A percentile compares a stretch with the other conserved stretches of the same genome.
phyloP scores from a whole-genome alignment of 2,797 vertebrate genomes.

The Poeciliopsis turneri region DNA sequence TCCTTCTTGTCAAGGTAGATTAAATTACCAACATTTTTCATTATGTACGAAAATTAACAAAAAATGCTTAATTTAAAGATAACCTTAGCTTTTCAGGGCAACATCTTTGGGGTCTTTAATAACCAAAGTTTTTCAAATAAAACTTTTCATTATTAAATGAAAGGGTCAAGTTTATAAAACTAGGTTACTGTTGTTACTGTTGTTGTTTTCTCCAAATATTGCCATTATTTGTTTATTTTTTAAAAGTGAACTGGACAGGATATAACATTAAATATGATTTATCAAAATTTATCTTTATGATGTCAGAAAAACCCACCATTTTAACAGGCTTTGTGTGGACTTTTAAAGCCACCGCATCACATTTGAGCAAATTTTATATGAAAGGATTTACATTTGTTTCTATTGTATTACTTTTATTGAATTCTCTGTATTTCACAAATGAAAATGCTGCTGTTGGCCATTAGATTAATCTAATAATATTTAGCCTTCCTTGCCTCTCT shows the following conservation, averaged over 20 bases:
- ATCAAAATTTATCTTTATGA: background rate
- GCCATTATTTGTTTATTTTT: background rate
- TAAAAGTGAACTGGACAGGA: background rate
- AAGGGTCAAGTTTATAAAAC: background rate
- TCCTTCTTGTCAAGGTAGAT: background rate
- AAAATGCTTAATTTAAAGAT: background rate
- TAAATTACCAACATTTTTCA: background rate
- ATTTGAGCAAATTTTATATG: background rate
- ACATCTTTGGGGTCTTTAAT: background rate
- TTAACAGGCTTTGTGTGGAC: background rate
- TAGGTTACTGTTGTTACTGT: background rate
- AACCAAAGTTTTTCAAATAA: background rate
- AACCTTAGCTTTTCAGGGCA: background rate
- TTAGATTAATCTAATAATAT: conserved; percentile 85
- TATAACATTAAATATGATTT: background rate
- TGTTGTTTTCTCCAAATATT: background rate
- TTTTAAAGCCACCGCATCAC: background rate
- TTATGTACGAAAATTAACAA: background rate
- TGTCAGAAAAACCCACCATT: background rate
- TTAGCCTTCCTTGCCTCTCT: conserved; percentile 70
- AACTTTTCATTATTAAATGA: too few relatives aligned
- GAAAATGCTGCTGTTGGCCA: conserved; percentile 82
- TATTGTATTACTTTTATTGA: conserved; percentile 72
- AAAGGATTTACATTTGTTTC: conserved; percentile 37
- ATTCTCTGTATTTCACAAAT: conserved; percentile 80